phyloP scores from a whole-genome alignment of 2,888 invertebrate genomes.

The Hesperia comma region DNA sequence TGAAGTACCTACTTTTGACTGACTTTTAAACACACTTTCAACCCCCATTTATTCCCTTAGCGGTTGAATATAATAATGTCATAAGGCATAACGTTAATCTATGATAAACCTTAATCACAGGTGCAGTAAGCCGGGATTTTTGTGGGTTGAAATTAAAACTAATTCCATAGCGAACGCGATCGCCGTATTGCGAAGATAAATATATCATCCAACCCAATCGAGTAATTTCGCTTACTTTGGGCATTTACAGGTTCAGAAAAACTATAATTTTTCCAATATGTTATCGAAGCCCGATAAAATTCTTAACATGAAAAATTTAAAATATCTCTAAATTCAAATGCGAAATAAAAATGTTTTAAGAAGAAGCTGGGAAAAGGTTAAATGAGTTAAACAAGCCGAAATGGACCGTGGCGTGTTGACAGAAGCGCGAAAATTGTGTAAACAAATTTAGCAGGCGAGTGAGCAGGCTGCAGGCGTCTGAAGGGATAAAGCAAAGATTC shows the following conservation, averaged over 20 bases:
- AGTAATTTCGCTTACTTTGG: not conserved
- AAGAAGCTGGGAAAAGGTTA: constrained; percentile 17
- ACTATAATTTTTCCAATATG: not conserved
- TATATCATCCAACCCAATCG: not conserved
- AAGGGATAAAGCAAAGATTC: constrained; percentile 23
- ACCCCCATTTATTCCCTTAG: no score
- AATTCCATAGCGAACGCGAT: no score
- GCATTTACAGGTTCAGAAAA: no score
- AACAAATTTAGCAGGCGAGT: constrained; percentile 33
- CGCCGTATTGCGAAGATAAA: no score
- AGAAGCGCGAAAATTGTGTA: constrained; percentile 35
- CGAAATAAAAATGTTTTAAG: constrained; percentile 20
- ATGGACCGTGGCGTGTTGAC: constrained; percentile 33
- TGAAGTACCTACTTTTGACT: no score
- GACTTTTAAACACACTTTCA: no score
- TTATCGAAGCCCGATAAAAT: constrained; percentile 3
- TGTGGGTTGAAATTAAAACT: no score
- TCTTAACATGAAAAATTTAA: constrained; percentile 1
- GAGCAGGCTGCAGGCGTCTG: constrained; percentile 25
- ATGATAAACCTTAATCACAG: no score
- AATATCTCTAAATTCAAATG: constrained; percentile 13
- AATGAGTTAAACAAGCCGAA: constrained; percentile 32
- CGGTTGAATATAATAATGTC: no score
- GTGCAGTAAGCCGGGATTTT: no score
- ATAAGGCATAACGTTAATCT: no score